These are phyloP conservation scores for Strix uralensis DNA, from an alignment of 2,113 vertebrate genomes.

Conservation along the genomic window DNA sequence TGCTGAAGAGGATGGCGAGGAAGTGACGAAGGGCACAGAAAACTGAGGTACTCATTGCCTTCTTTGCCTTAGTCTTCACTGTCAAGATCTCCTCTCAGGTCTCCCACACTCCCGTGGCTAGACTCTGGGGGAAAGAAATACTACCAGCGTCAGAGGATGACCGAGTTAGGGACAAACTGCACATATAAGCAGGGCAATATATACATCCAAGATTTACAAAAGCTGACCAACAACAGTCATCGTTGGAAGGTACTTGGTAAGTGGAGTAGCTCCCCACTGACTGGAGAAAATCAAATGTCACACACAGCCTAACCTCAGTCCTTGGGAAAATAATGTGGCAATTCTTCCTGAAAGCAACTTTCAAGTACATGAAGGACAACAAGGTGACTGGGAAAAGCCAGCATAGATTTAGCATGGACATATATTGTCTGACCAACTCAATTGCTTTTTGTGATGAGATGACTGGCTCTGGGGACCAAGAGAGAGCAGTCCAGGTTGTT, in stretches of 20 bases:
- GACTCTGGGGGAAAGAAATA: not conserved
- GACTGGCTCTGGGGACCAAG: not conserved
- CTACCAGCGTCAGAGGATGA: not conserved
- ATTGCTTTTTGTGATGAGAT: not conserved
- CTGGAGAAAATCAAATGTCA: not conserved
- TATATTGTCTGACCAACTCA: not conserved
- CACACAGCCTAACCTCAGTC: not conserved
- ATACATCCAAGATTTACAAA: not conserved
- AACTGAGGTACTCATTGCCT: not conserved
- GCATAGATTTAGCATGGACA: not conserved
- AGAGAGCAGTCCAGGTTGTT: not conserved
- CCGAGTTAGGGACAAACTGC: not conserved
- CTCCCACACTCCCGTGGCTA: not conserved
- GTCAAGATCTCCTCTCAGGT: not conserved
- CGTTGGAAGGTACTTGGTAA: not conserved
- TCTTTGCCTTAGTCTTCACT: not conserved
- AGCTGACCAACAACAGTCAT: not conserved
- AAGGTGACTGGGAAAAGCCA: not conserved
- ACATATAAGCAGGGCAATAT: rapidly evolving
- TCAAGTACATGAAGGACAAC: not conserved
- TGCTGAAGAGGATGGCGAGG: not conserved
- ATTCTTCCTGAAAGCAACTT: not conserved
- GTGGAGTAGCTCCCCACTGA: not conserved
- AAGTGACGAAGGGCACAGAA: not conserved
- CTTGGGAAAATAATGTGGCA: not conserved